These are phyloP conservation scores for Silurus asotus DNA, from an alignment of 2,113 vertebrate species.

Conservation along the genomic window DNA sequence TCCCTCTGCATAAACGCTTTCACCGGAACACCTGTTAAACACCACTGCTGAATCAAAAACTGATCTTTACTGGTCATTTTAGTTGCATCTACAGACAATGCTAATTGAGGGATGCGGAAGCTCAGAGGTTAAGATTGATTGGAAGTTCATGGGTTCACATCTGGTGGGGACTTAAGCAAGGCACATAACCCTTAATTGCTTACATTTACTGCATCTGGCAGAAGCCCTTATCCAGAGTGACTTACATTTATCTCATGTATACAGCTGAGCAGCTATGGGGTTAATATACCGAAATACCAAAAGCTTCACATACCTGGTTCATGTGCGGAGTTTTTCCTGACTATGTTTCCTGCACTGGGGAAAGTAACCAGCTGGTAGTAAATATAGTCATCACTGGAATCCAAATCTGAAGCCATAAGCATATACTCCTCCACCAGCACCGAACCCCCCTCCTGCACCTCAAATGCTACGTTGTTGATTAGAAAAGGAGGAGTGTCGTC, in stretches of 20 bases:
- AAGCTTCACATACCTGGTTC: conserved; percentile 57
- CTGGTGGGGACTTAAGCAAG: too few relatives aligned
- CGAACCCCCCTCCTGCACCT: conserved; percentile 66
- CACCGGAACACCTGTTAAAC: conserved; percentile 59
- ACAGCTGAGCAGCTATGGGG: too few relatives aligned
- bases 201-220: too few relatives aligned
- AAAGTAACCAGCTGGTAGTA: conserved; percentile 58
- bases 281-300: neutral
- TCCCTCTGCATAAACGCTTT: conserved; percentile 72
- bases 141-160: too few relatives aligned
- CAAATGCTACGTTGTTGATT: conserved; percentile 68
- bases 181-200: too few relatives aligned
- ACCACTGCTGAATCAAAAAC: neutral
- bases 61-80: neutral
- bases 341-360: conserved; percentile 58
- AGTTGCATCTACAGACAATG: neutral
- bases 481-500: conserved; percentile 72
- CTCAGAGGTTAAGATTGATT: too few relatives aligned
- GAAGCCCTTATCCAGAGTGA: too few relatives aligned
- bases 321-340: conserved; percentile 59
- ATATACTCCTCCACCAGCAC: conserved; percentile 59
- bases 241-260: too few relatives aligned
- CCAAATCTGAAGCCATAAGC: conserved; percentile 68
- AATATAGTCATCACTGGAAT: conserved; percentile 73
- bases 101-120: too few relatives aligned